Evolutionary conservation across 2,888 invertebrate genomes (phyloP), one percentile per base, ranked within the genome.

Genomic region (Tetranychus truncatus): DNA sequence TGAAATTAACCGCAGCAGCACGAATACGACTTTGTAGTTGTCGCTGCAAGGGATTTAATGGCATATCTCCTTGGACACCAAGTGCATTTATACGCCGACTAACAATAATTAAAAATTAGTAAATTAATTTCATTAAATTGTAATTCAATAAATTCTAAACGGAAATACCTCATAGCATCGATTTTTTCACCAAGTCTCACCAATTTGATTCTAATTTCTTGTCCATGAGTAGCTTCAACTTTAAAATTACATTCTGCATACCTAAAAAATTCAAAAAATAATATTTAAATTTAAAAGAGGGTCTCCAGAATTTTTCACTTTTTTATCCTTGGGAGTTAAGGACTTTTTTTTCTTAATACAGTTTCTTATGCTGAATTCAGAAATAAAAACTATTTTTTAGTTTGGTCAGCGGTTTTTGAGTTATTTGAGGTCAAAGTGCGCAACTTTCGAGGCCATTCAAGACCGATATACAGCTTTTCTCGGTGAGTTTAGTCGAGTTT

Each of bases 31-130:
- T 88, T 81, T 84, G 84, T 45, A 85, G 79, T 34, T 82, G 80
- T 0, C 81, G 71, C 45, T 81, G 80, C 76, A 80, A 81, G 89
- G 89, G 74, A 89, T 84, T 77, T 86, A 85, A 72, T 86, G 86
- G 77, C 87, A 89, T 83, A 44, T 84, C 84, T 11, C 83, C 81
- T 74, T 82, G 82, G 9, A 82, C 81, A 20, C 84, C 85, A 77
- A 91, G 84, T 0, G 86, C 84, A 0, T 87, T 84, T 73, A 95
- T 91, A 82, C 89, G 88, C 82, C 93, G 92, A 82, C 83, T 84
- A 77, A 88, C 85, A 76, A 87, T 82, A 1, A 77, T 71, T 72
- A 66, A 8, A 21, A 69, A 8, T 11, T 18, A 9, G 21, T 24
- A 24, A 55, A 55, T 69, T 21, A 20, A 69, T 69, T 2, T 15